Conservation (phyloP, 2,113 vertebrate species). For the Alces alces region DNA sequence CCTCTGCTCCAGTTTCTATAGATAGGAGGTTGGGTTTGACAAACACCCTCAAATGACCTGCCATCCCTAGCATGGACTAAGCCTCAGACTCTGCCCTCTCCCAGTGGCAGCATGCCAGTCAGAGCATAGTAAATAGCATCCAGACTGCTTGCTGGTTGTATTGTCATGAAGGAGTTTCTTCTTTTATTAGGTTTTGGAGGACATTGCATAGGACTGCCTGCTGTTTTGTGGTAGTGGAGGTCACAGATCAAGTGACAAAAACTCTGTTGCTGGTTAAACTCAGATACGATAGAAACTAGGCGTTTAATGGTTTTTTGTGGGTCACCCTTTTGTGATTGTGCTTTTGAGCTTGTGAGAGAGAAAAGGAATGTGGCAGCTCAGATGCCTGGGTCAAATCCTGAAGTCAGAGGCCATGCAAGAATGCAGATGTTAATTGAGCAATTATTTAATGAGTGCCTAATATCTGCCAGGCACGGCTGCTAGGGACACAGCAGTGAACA, state of each 20-base stretch:
- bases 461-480: background rate
- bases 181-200: background rate
- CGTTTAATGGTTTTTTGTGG: background rate
- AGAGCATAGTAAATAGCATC: background rate
- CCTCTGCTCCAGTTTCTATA: conserved; percentile 58
- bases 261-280: background rate
- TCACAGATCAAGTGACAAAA: background rate
- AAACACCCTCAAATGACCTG: background rate
- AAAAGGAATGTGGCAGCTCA: background rate
- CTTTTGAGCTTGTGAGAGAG: background rate
- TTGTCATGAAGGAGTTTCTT: background rate
- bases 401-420: background rate
- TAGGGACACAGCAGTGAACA: background rate
- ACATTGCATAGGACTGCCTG: no score
- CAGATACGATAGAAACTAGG: background rate
- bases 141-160: background rate
- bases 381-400: background rate
- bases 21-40: conserved; percentile 39
- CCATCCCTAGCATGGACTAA: background rate
- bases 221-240: background rate
- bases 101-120: background rate
- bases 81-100: conserved; percentile 42
- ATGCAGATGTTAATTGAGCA: background rate
- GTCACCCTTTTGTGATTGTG: background rate
- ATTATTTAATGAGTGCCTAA: background rate